phyloP scores from a whole-genome alignment of 64 coral and sea anemone genomes.

The Stichodactyla mertensii region DNA sequence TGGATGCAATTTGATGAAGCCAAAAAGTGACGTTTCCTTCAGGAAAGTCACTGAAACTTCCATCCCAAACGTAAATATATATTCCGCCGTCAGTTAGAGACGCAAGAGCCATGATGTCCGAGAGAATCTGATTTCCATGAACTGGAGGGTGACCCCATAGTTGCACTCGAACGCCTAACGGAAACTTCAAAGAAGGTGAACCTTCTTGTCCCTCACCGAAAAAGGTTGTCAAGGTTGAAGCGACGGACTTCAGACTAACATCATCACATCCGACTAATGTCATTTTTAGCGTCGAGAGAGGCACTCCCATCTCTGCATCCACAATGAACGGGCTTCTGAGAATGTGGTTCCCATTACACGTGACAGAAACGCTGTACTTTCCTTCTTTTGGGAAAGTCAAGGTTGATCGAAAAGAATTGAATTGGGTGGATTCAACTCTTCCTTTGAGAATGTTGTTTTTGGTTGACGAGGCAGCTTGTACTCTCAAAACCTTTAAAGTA shows the following conservation, averaged over 20 bases:
- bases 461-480: conserved; percentile 13
- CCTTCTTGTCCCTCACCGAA: background rate
- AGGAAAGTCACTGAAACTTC: conserved; percentile 17
- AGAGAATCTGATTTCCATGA: conserved; percentile 2
- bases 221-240: background rate
- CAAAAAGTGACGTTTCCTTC: conserved; percentile 60
- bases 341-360: conserved; percentile 28
- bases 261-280: conserved; percentile 41
- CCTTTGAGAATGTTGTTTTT: conserved; percentile 16
- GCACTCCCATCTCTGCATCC: conserved; percentile 33
- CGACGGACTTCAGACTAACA: conserved; percentile 43
- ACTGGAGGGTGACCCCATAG: conserved; percentile 51
- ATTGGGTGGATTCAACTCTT: background rate
- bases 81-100: conserved; percentile 55
- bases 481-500: conserved; percentile 36
- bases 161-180: conserved; percentile 31
- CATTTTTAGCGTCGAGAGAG: conserved; percentile 43
- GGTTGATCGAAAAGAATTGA: conserved; percentile 16
- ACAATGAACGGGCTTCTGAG: conserved; percentile 48
- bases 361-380: conserved; percentile 41
- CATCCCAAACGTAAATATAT: conserved; percentile 69
- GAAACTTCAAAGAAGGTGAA: conserved; percentile 25
- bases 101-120: conserved; percentile 43
- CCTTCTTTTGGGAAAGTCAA: conserved; percentile 41
- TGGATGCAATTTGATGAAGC: conserved; percentile 33